A percentile compares a stretch with the other conserved stretches of the same genome.
Conservation (phyloP, 2,888 invertebrate species). For the Pandemis heparana region DNA sequence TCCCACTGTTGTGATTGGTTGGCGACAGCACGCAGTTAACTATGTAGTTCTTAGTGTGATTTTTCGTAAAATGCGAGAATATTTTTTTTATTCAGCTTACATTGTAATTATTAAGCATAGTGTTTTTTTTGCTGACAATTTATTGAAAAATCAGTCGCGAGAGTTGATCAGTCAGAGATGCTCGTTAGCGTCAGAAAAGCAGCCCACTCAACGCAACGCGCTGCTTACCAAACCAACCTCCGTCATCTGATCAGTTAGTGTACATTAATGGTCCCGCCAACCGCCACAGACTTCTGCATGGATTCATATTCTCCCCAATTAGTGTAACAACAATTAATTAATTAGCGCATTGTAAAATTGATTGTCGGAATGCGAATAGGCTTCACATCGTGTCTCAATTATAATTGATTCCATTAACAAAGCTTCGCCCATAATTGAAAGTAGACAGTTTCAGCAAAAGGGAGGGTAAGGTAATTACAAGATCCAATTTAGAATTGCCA, state of each 20-base stretch:
- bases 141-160: background rate
- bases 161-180: background rate
- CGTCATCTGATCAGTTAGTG: background rate
- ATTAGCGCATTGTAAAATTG: slow-evolving; percentile 63
- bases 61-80: no score
- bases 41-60: no score
- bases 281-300: background rate
- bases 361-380: slow-evolving; percentile 64
- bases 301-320: slow-evolving; percentile 42
- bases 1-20: no score
- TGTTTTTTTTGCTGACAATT: background rate
- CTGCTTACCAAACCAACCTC: background rate
- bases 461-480: slow-evolving; percentile 85
- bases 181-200: background rate
- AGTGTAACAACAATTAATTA: slow-evolving; percentile 61
- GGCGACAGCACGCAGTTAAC: no score
- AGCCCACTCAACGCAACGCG: background rate
- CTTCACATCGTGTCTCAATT: slow-evolving; percentile 77
- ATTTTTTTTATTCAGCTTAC: no score
- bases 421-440: slow-evolving; percentile 83
- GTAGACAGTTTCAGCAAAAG: slow-evolving; percentile 82
- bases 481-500: slow-evolving; percentile 86
- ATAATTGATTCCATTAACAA: slow-evolving; percentile 83
- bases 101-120: no score
- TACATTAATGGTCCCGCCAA: background rate